Conservation (phyloP, 2,113 vertebrate genomes). For the Chaetodon auriga region DNA sequence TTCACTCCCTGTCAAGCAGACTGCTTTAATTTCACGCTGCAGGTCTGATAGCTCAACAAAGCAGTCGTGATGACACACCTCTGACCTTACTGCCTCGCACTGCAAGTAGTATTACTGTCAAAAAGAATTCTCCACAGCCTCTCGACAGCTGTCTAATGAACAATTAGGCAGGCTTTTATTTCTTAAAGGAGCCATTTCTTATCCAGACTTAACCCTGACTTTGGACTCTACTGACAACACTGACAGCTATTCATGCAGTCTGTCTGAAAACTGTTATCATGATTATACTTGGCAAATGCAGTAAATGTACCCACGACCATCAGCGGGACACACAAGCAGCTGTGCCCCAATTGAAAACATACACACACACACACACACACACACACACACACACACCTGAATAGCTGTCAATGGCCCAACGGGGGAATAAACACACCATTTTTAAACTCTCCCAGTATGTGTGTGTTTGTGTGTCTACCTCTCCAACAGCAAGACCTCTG, state of each 20-base stretch:
- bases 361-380: slow-evolving; percentile 1
- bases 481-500: slow-evolving; percentile 23
- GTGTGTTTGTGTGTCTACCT: slow-evolving; percentile 2
- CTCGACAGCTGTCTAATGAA: background rate
- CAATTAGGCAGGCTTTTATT: background rate
- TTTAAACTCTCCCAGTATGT: slow-evolving; percentile 21
- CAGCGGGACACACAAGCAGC: background rate
- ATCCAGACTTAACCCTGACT: slow-evolving; percentile 20
- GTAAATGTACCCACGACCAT: background rate
- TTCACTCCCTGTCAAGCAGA: background rate
- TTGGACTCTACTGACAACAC: slow-evolving; percentile 20
- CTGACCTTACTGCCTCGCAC: background rate
- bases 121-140: background rate
- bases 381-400: slow-evolving; percentile 18
- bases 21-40: background rate
- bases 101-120: background rate
- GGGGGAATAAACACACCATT: slow-evolving; percentile 31
- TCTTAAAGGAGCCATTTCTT: background rate
- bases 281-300: slow-evolving; percentile 26
- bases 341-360: background rate
- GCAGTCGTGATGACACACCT: background rate
- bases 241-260: background rate
- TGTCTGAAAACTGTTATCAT: slow-evolving; percentile 22
- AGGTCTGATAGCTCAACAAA: background rate
- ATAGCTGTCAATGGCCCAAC: slow-evolving; percentile 22